phyloP scores from a whole-genome alignment of 2,113 vertebrate genomes.

The Pomatostomus ruficeps region DNA sequence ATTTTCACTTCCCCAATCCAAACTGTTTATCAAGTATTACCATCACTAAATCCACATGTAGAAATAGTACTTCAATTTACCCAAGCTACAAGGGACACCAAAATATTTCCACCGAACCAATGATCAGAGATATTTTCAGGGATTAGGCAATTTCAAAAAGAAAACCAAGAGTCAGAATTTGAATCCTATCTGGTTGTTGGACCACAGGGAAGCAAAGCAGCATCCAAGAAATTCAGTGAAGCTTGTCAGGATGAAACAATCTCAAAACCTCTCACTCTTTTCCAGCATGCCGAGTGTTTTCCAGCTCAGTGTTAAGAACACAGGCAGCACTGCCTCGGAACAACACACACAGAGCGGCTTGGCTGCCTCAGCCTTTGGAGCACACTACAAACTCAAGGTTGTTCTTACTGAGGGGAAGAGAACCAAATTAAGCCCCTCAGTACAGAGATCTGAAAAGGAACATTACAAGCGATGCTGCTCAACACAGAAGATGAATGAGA shows the following conservation, averaged over 20 bases:
- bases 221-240: background rate
- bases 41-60: background rate
- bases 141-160: background rate
- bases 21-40: background rate
- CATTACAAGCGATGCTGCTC: background rate
- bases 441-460: background rate
- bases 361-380: background rate
- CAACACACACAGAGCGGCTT: rapidly evolving
- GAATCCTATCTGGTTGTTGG: background rate
- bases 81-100: background rate
- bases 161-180: background rate
- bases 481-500: background rate
- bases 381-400: background rate
- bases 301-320: background rate
- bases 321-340: background rate
- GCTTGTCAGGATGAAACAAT: background rate
- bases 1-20: background rate
- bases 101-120: background rate
- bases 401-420: background rate
- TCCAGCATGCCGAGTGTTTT: background rate
- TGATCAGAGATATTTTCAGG: background rate
- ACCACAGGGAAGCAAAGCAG: background rate
- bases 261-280: background rate
- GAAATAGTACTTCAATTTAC: background rate
- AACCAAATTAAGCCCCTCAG: background rate